Evolutionary conservation across 2,797 vertebrate genomes (phyloP).

Genomic region (Babyrousa celebensis): DNA sequence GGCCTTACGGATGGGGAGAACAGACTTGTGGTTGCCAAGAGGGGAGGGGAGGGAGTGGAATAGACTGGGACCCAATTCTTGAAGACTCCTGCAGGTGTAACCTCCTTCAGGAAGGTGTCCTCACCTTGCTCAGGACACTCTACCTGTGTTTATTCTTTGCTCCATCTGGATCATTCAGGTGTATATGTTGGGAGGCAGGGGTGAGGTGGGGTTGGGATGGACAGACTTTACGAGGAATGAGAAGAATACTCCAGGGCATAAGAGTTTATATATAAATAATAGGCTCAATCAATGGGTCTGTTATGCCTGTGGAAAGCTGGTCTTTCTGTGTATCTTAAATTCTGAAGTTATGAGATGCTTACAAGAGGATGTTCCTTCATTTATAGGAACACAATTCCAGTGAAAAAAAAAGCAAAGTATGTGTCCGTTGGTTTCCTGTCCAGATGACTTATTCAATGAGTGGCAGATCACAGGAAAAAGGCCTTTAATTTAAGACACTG

Average conservation of each 20-base stretch:
- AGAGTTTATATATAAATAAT: not conserved
- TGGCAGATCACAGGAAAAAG: not conserved
- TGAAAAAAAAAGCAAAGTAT: not conserved
- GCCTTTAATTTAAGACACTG: not conserved
- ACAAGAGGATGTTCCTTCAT: not conserved
- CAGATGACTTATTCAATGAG: not conserved
- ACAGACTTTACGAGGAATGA: not conserved
- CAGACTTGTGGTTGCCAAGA: no score
- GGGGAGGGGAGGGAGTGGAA: no score
- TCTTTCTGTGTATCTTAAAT: not conserved
- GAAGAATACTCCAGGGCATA: no score
- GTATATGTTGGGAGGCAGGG: no score
- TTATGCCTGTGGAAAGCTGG: not conserved
- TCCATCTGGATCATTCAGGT: not conserved
- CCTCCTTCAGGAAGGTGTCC: not conserved
- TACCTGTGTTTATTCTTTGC: not conserved
- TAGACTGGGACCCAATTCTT: no score
- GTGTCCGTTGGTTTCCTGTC: not conserved
- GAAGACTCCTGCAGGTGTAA: not conserved
- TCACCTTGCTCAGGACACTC: fast-evolving
- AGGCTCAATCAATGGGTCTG: fast-evolving
- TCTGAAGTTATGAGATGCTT: not conserved
- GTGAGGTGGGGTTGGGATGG: fast-evolving
- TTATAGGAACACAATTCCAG: no score
- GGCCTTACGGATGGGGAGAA: no score